Percentiles rank a stretch among this genome's conserved stretches.
phyloP scores from a whole-genome alignment of 2,888 invertebrate species.

The Scotopteryx bipunctaria region DNA sequence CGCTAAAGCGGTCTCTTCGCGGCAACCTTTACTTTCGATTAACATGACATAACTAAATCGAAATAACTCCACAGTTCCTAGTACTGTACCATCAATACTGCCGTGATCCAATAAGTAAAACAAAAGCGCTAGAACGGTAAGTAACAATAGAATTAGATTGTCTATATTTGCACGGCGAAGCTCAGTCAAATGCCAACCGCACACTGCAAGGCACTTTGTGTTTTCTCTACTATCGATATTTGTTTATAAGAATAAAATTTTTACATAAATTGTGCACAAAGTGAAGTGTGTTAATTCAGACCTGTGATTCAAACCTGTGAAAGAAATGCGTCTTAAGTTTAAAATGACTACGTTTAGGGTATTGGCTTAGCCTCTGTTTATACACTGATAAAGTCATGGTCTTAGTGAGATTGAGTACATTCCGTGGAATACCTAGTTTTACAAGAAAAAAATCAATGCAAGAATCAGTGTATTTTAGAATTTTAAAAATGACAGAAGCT shows the following conservation, averaged over 20 bases:
- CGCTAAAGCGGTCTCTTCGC: too few relatives aligned
- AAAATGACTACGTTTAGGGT: background rate
- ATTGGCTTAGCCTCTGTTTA: background rate
- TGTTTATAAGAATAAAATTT: too few relatives aligned
- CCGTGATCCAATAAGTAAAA: conserved; percentile 25
- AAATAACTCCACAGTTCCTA: background rate
- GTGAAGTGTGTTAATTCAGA: background rate
- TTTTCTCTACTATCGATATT: conserved; percentile 30
- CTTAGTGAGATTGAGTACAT: too few relatives aligned
- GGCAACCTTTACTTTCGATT: too few relatives aligned
- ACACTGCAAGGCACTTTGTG: conserved; percentile 12
- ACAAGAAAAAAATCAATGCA: too few relatives aligned
- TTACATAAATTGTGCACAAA: too few relatives aligned
- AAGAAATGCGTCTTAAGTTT: background rate
- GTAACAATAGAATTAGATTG: conserved; percentile 50
- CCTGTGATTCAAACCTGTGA: background rate
- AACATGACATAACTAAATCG: background rate
- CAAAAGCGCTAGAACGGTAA: conserved; percentile 34
- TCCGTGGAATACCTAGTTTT: too few relatives aligned
- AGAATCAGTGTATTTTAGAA: background rate
- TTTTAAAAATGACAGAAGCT: background rate
- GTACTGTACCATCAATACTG: background rate
- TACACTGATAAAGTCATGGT: background rate
- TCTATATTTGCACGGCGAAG: conserved; percentile 56
- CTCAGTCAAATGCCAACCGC: conserved; percentile 53